Evolutionary conservation across 2,888 invertebrate species (phyloP).

Genomic region (Invenusta paracnida): DNA sequence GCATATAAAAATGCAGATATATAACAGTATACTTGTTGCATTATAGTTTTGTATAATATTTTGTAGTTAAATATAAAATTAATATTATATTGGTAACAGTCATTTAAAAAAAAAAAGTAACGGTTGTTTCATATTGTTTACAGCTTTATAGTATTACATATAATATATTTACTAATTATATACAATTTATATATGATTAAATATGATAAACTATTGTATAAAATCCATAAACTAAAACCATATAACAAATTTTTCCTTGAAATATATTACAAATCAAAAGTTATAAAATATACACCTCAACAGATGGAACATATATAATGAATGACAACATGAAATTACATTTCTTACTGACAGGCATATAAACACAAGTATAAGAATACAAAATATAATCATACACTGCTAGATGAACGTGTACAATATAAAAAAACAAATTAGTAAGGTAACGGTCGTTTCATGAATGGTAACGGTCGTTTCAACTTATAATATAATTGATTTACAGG

Average conservation of each 20-base stretch:
- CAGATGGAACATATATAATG: neutral
- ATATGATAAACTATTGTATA: neutral
- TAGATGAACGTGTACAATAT: neutral
- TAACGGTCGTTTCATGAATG: neutral
- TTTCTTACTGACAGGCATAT: neutral
- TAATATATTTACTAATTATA: slow-evolving; percentile 9
- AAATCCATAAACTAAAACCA: neutral
- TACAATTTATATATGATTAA: neutral
- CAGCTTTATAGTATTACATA: slow-evolving; percentile 23
- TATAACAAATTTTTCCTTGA: neutral
- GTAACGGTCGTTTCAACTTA: neutral
- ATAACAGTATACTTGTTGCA: neutral
- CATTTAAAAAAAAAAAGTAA: slow-evolving; percentile 2
- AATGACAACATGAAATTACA: neutral
- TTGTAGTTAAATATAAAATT: neutral
- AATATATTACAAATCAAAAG: neutral
- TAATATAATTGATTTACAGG: neutral
- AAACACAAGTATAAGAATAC: neutral
- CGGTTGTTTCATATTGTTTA: slow-evolving; percentile 7
- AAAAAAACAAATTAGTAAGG: neutral
- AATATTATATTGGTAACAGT: neutral
- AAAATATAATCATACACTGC: neutral
- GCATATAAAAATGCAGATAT: neutral
- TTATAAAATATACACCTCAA: neutral
- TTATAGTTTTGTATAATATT: neutral